These are phyloP conservation scores for Eudyptes chrysolophus DNA, from an alignment of 2,113 vertebrate genomes.

Conservation along the genomic window DNA sequence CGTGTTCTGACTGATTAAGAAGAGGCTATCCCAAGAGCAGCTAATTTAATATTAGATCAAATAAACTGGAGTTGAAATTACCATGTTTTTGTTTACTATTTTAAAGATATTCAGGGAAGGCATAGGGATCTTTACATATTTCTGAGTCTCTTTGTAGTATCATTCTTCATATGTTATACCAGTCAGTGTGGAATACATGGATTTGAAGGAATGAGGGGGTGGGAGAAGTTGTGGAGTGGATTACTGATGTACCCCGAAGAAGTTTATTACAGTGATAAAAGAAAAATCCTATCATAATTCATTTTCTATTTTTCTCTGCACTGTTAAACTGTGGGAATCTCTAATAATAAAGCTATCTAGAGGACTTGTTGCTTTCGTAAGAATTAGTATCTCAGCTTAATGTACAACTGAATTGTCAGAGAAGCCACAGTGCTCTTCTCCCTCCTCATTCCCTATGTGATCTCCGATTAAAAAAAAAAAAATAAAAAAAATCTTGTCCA, in stretches of 20 bases:
- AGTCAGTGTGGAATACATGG: conserved; percentile 50
- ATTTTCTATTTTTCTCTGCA: neutral
- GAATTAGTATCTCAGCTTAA: neutral
- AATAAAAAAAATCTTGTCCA: neutral
- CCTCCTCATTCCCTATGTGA: neutral
- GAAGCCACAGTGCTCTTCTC: neutral
- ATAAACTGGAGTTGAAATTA: conserved; percentile 57
- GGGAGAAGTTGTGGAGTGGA: neutral
- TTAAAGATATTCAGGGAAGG: conserved; percentile 61
- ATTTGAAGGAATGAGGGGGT: conserved; percentile 19
- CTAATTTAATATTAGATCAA: conserved; percentile 71
- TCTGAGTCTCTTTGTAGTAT: conserved; percentile 64
- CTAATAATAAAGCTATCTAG: neutral
- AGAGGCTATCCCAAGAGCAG: conserved; percentile 46
- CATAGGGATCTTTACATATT: conserved; percentile 43
- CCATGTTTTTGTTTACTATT: conserved; percentile 67
- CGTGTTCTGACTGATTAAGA: conserved; percentile 45
- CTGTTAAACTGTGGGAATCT: neutral
- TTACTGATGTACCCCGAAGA: conserved; percentile 47
- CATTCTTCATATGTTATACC: conserved; percentile 20
- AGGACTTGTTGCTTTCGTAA: neutral
- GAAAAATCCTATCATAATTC: conserved; percentile 27
- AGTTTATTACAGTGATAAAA: conserved; percentile 52
- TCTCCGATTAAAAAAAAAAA: neutral
- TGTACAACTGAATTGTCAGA: neutral